Evolutionary conservation across 2,797 vertebrate species (phyloP).

Genomic region (Yasuhikotakia modesta): DNA sequence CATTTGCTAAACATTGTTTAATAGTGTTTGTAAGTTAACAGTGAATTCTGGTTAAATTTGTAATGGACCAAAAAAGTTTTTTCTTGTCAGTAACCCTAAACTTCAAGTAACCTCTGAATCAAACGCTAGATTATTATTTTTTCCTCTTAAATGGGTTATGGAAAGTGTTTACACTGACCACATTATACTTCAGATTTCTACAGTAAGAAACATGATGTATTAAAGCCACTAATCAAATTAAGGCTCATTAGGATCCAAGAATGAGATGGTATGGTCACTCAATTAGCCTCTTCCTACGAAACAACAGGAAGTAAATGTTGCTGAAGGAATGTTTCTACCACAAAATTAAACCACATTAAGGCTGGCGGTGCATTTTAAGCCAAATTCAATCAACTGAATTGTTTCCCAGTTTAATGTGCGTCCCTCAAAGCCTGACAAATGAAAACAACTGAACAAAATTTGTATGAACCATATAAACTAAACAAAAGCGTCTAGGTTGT

Average conservation of each 20-base stretch:
- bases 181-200: conserved; percentile 7
- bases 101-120: too few relatives aligned
- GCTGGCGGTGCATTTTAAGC: conserved; percentile 13
- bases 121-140: too few relatives aligned
- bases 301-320: background rate
- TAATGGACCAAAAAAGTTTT: background rate
- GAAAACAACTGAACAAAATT: conserved; percentile 20
- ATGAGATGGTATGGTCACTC: conserved; percentile 27
- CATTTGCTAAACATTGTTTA: background rate
- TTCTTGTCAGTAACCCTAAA: background rate
- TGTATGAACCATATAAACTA: conserved; percentile 25
- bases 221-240: conserved; percentile 32
- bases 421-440: conserved; percentile 27
- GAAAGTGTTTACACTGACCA: background rate
- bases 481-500: background rate
- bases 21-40: background rate
- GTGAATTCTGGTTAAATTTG: too few relatives aligned
- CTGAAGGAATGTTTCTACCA: conserved; percentile 15
- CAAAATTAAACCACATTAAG: conserved; percentile 25
- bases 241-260: conserved; percentile 29
- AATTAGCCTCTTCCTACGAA: conserved; percentile 1
- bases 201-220: conserved; percentile 15
- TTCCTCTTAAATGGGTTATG: background rate
- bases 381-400: conserved; percentile 38
- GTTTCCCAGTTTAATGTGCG: conserved; percentile 39